Percentiles rank a stretch among this genome's conserved stretches.
Evolutionary conservation across 2,888 invertebrate genomes (phyloP).

Genomic region (Spilosoma lubricipeda): DNA sequence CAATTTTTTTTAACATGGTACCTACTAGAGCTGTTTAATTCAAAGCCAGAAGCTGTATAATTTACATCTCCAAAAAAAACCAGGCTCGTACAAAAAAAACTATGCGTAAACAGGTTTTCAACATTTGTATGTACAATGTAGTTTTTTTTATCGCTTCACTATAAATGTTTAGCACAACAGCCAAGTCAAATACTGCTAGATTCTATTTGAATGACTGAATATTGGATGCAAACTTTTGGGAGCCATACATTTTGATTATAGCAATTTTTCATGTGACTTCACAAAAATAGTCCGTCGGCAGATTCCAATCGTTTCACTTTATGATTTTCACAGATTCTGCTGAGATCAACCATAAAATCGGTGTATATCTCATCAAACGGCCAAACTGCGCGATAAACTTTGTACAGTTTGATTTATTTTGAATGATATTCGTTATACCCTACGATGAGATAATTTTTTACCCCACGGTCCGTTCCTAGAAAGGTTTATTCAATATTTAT

Average conservation of each 20-base stretch:
- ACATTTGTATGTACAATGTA: background rate
- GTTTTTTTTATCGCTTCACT: background rate
- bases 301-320: slow-evolving; percentile 44
- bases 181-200: slow-evolving; percentile 15
- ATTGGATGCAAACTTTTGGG: slow-evolving; percentile 37
- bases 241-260: slow-evolving; percentile 31
- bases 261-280: slow-evolving; percentile 47
- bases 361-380: slow-evolving; percentile 38
- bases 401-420: slow-evolving; percentile 40
- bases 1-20: no score
- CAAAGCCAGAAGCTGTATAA: no score
- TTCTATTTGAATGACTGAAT: slow-evolving; percentile 25
- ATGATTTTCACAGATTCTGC: slow-evolving; percentile 36
- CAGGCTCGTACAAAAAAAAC: background rate
- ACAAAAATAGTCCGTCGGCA: slow-evolving; percentile 39
- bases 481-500: slow-evolving; percentile 28
- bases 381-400: slow-evolving; percentile 25
- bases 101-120: background rate
- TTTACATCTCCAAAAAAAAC: no score
- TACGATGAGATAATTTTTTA: slow-evolving; percentile 31
- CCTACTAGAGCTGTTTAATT: no score
- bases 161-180: slow-evolving; percentile 15
- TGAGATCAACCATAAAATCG: slow-evolving; percentile 44
- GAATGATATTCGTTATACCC: slow-evolving; percentile 25
- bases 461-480: slow-evolving; percentile 31